Base-by-base conservation (phyloP, 1,140 invertebrate genomes). In the Bombus sibiricus region DNA sequence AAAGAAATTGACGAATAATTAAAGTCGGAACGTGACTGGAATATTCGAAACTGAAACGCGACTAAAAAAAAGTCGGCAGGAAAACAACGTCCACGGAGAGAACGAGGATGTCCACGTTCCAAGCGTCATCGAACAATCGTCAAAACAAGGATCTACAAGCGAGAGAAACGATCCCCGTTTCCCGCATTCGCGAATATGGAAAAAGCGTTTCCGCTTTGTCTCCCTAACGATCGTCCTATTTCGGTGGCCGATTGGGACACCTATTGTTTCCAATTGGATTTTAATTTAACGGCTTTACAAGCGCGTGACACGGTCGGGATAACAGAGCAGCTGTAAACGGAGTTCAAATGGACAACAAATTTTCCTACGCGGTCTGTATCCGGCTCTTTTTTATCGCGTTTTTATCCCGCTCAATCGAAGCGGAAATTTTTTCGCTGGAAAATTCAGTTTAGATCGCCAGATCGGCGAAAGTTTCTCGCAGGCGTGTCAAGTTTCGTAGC, bases 231-330 rank as follows among this genome's bases (percentile, higher is more conserved):
- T 83, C 69, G 62, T 25, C 28, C 85, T 13, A 28, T 57, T 47
- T 41, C 37, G 12, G 6, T 10, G 76, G 59, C 57, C 69, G 86
- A 88, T 87, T 64, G 81, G 74, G 75, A 83, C 72, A 72, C 81
- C 81, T 81, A 89, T 89, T 85, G 86, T 83, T 88, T 78, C 82
- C 81, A 88, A 88, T 89, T 89, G 82, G 82, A 89, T 89, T 89
- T 88, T 85, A 89, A 88, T 89, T 89, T 88, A 88, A 89, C 73
- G 80, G 77, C 72, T 83, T 88, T 89, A 76, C 86, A 81, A 85
- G 69, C 73, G 81, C 47, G 72, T 39, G 43, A 47, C 47, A 25
- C 37, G 43, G 72, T 28, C 72, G 39, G 66, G 73, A 85, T 81
- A 88, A 89, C 81, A 73, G 66, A 88, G 72, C 73, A 47, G 34